Percentiles rank a stretch among this genome's conserved stretches.
Evolutionary conservation across 2,797 vertebrate species (phyloP).

Genomic region (Helarctos malayanus): DNA sequence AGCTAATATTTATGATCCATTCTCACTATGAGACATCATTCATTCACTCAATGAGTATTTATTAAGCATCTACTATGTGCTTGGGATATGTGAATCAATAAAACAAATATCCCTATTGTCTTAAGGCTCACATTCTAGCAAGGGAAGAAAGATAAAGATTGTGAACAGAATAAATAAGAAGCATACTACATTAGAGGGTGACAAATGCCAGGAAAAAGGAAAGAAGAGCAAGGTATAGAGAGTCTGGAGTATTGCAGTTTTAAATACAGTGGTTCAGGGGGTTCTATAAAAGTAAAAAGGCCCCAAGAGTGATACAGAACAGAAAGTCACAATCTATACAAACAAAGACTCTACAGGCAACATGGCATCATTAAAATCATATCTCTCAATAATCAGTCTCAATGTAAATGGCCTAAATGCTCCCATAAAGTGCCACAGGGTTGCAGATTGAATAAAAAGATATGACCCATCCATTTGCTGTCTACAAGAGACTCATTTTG

Average conservation of each 20-base stretch:
- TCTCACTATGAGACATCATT: background rate
- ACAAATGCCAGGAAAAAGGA: background rate
- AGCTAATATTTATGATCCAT: background rate
- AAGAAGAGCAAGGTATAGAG: background rate
- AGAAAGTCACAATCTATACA: no score
- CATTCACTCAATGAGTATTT: background rate
- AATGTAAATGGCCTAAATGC: no score
- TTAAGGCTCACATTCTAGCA: background rate
- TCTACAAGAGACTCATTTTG: no score
- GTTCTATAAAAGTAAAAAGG: background rate
- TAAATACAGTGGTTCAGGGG: background rate
- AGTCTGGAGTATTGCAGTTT: background rate
- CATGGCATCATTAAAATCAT: no score
- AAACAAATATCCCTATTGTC: background rate
- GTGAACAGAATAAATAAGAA: background rate
- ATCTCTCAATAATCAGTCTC: no score
- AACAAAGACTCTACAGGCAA: no score
- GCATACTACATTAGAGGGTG: background rate
- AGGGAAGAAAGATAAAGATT: background rate
- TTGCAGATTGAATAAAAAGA: no score
- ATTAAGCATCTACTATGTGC: background rate
- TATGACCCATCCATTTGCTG: no score
- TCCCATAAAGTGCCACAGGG: no score
- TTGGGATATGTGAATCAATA: background rate
- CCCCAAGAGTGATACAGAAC: no score